Base-by-base conservation (phyloP, 2,888 invertebrate genomes). In the Coleophora flavipennella region DNA sequence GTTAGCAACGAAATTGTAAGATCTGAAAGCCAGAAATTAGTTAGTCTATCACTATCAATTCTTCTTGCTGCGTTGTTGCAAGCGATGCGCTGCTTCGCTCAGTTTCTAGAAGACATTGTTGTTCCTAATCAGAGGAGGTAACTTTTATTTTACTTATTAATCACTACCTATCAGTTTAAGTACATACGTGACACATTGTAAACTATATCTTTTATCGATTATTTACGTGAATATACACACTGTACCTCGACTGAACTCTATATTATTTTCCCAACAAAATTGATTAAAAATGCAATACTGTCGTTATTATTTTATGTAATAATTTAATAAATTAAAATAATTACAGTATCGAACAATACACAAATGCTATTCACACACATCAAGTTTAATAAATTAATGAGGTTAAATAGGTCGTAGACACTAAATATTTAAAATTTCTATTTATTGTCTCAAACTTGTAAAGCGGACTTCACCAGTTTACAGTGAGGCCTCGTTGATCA, bases 401-500 rank as follows among this genome's bases (percentile, higher is more conserved):
- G 84, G 84, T 83, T 84, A 84, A 66, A 74, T 72, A 81, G 75
- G 78, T 75, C 65, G 54, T 75, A 75, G 20, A 20, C 74, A 69
- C 70, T 74, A 76, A 53, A 48, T 46, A 51, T 53, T 59, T 60
- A 63, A 20, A n/a, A 46, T 51, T 55, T 53, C 70, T 76, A 81
- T 67, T 75, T 79, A 79, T 79, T 79, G 78, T 79, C 79, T 72
- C 56, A 53, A 13, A 54, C 40, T 55, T 55, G n/a, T 61, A 65
- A 8, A n/a, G 62, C 28, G 20, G 6, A 20, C 20, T 67, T 62
- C 76, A 76, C 76, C 67, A 68, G 55, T 35, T 50, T 69, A 89
- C 59, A 89, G 85, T 46, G 89, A 88, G 47, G 91, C 91, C 67
- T 92, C 92, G 67, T 92, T 92, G 69, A 92, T 92, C 70, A 92